Evolutionary conservation across 2,888 invertebrate species (phyloP), one percentile per base, ranked within the genome.

Genomic region (Ectropis crepuscularia): DNA sequence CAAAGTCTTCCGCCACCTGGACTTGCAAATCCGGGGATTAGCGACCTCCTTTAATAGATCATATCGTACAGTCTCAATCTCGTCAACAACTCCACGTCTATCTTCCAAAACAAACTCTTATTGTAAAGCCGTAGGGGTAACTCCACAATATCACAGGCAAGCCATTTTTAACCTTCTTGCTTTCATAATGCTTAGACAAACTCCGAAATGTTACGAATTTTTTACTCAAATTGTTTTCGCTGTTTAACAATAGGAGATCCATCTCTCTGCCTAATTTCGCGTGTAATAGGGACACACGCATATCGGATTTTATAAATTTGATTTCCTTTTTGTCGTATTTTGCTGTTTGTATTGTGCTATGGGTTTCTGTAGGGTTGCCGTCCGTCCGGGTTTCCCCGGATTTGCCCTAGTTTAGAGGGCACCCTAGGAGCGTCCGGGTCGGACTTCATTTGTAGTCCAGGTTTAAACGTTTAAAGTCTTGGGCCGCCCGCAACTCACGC

Each of bases 181-280:
- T 42, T 45, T 45, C 10, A 45, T 12, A 59, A 28, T 59, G 46
- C n/a, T 16, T 10, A 37, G 43, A 42, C 6, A n/a, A 43, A 37
- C 16, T 12, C 50, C 43, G 12, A 42, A 5, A 59, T n/a, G 41
- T 10, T 47, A 12, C 61, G 49, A 50, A 49, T 50, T 45, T 53
- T 39, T 61, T 60, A 59, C 46, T 60, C 67, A 63, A 71, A 75
- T 75, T 72, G 71, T 63, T 64, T 75, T 72, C 74, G 61, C 67
- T 65, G 70, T 75, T 74, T 74, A 75, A 67, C 73, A 71, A 71
- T 69, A 61, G 69, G 72, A 72, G 66, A 72, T 71, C 69, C 65
- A 50, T 54, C 49, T 64, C 38, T 41, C 48, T 64, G 60, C 42
- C 68, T 65, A 78, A 69, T 70, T 61, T 69, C 43, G 69, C 78